Percentiles rank a stretch among this genome's conserved stretches.
Conservation (phyloP, 1,140 invertebrate genomes). For the Penaeus vannamei region DNA sequence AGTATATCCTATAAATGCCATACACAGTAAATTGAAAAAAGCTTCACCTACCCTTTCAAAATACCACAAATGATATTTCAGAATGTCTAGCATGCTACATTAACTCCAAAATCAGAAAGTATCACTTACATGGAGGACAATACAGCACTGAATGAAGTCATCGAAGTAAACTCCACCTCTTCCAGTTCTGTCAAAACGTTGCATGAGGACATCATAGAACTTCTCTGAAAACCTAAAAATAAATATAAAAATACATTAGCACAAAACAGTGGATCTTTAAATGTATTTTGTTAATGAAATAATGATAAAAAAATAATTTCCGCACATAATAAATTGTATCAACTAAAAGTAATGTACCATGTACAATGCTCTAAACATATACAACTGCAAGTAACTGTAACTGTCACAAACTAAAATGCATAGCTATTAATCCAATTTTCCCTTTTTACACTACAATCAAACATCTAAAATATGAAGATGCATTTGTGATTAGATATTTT, state of each 20-base stretch:
- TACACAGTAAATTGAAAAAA: no score
- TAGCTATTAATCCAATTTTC: no score
- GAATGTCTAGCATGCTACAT: no score
- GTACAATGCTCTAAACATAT: no score
- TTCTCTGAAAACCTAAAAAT: conserved; percentile 82
- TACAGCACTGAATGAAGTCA: conserved; percentile 98
- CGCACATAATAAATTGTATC: not conserved
- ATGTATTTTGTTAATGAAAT: not conserved
- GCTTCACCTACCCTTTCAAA: no score
- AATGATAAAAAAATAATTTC: no score
- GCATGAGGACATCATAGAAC: conserved; percentile 86
- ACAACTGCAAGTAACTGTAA: no score
- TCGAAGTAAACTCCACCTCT: conserved; percentile 94
- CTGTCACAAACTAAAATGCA: no score
- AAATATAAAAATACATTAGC: conserved; percentile 72
- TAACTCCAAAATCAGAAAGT: conserved; percentile 20
- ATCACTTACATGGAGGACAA: conserved; percentile 90
- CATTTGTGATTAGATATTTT: not conserved
- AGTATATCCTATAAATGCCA: no score
- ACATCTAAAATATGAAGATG: no score
- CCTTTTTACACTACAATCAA: no score
- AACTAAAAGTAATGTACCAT: not conserved
- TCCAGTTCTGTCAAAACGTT: conserved; percentile 96
- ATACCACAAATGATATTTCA: no score
- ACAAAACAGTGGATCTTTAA: conserved; percentile 43